Evolutionary conservation across 2,888 invertebrate species (phyloP), one percentile per base, ranked within the genome.

Genomic region (Nomada lathburiana): DNA sequence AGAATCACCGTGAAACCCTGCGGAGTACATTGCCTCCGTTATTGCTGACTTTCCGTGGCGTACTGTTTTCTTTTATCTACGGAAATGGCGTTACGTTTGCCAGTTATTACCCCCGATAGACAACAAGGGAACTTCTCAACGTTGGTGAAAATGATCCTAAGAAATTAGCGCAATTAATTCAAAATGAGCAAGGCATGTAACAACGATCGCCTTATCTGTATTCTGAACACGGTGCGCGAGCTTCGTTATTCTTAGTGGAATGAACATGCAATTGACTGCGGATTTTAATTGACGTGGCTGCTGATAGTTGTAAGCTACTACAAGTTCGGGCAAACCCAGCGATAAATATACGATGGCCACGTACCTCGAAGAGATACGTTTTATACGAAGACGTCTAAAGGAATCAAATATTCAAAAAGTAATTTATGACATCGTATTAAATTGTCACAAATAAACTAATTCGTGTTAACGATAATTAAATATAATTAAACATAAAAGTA

Each of bases 1-100:
- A 29, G 57, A 69, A 55, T 64, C 55, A 50, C 47, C 20, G 42
- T 36, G 72, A 64, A 64, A 69, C 59, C 59, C 18, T 29, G 47
- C 23, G 4, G 59, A 2, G 13, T 10, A 2, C 52, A 20, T 26
- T 42, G 23, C 36, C 60, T 42, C n/a, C 76, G 50, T 76, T 47
- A 65, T 57, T 57, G 23, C 44, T 5, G 42, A 9, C 11, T 68
- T 44, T 52, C 20, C n/a, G 11, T 26, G 9, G 53, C 52, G 13
- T 16, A 47, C 50, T 55, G 69, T 76, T 67, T 57, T 13, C 64
- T 36, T 23, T n/a, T 13, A 18, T 9, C 53, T 52, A 11, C 2
- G 13, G 42, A 26, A 55, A 13, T 23, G 29, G 29, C 42, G n/a
- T 13, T 20, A 16, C 53, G 50, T 60, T 59, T 52, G 16, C 13